Percentiles rank a stretch among this genome's conserved stretches.
These are phyloP conservation scores for Elaeidobius kamerunicus DNA, from an alignment of 2,888 invertebrate species.

Conservation along the genomic window DNA sequence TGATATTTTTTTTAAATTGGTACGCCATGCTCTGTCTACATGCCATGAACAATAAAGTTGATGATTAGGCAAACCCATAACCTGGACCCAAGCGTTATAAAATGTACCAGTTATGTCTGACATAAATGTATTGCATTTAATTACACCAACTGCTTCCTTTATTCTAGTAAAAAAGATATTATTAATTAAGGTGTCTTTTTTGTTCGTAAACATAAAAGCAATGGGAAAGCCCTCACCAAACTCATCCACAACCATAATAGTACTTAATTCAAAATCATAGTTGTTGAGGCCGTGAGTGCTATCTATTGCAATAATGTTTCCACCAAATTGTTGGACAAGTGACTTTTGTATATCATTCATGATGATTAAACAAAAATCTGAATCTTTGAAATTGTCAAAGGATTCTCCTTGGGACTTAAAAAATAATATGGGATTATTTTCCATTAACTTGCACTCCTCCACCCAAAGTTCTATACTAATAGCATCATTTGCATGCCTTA, in stretches of 20 bases:
- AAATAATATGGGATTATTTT: background rate
- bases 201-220: conserved; percentile 6
- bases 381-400: background rate
- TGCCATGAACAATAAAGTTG: conserved; percentile 5
- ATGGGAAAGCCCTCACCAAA: conserved; percentile 1
- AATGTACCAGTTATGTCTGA: conserved; percentile 1
- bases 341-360: background rate
- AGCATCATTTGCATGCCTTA: background rate
- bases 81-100: conserved; percentile 1
- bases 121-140: conserved; percentile 4
- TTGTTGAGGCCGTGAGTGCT: conserved; percentile 17
- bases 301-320: conserved; percentile 9
- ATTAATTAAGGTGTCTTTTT: conserved; percentile 3
- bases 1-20: background rate
- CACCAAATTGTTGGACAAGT: background rate
- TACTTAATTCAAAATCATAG: conserved; percentile 13
- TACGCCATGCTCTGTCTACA: background rate
- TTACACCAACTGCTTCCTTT: background rate
- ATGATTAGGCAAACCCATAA: background rate
- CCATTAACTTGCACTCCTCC: background rate
- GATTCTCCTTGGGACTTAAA: conserved; percentile 1
- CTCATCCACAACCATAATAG: conserved; percentile 4
- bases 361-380: background rate
- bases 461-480: background rate
- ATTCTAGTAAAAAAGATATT: background rate